Conservation (phyloP, 2,113 vertebrate species). For the Oryzias celebensis region DNA sequence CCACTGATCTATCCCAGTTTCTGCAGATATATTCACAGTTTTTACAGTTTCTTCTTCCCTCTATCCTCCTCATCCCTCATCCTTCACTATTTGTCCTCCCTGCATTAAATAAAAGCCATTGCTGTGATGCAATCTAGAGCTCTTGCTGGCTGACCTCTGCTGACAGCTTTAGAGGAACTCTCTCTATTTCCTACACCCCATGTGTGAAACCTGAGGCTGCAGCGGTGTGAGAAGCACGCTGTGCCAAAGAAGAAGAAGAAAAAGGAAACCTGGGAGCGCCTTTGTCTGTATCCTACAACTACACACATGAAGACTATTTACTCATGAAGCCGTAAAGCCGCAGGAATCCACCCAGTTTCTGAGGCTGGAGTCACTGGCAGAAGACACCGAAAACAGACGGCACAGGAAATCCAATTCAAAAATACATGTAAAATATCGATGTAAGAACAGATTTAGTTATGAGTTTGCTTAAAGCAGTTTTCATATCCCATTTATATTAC, state of each 20-base stretch:
- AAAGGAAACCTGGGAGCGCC: slow-evolving; percentile 9
- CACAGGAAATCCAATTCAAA: too few species aligned
- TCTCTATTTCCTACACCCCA: slow-evolving; percentile 18
- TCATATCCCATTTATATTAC: too few species aligned
- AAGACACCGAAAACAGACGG: background rate
- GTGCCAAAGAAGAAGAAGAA: slow-evolving; percentile 3
- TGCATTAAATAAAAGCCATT: slow-evolving; percentile 40
- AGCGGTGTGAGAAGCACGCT: slow-evolving; percentile 11
- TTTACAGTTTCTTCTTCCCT: background rate
- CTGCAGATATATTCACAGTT: too few species aligned
- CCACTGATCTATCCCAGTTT: background rate
- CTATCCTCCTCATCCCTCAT: background rate
- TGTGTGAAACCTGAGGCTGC: slow-evolving; percentile 50
- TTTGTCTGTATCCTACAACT: slow-evolving; percentile 22
- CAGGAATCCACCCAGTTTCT: background rate
- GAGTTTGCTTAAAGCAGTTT: background rate
- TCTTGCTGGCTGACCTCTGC: slow-evolving; percentile 33
- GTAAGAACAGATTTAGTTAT: too few species aligned
- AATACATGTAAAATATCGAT: too few species aligned
- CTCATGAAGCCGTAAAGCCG: slow-evolving; percentile 5
- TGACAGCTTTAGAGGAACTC: slow-evolving; percentile 41
- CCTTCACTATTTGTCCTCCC: slow-evolving; percentile 3
- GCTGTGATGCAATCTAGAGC: slow-evolving; percentile 23
- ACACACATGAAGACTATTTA: slow-evolving; percentile 20
- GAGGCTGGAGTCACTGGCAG: background rate